phyloP scores from a whole-genome alignment of 2,888 invertebrate genomes.

The Drosophila mayaguana region DNA sequence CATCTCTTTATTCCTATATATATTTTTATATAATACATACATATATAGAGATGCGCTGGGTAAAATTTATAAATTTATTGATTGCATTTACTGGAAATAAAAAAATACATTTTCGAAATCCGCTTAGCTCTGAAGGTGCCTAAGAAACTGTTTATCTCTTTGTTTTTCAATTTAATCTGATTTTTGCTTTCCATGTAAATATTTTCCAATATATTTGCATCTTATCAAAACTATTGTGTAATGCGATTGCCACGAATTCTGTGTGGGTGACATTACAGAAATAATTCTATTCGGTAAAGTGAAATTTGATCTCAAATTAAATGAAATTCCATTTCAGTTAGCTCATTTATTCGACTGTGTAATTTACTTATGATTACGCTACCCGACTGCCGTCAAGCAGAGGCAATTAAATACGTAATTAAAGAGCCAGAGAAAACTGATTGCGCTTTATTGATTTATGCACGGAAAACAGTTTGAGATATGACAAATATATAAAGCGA shows the following conservation, averaged over 20 bases:
- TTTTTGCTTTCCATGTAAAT: neutral
- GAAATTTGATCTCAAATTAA: neutral
- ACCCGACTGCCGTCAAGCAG: constrained; percentile 8
- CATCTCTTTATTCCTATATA: too few species aligned
- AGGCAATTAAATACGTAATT: constrained; percentile 32
- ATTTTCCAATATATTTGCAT: neutral
- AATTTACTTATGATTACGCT: constrained; percentile 44
- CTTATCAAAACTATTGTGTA: neutral
- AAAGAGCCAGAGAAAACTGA: constrained; percentile 23
- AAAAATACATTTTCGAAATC: neutral
- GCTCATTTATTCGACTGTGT: constrained; percentile 33
- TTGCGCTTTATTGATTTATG: constrained; percentile 19
- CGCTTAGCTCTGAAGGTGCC: neutral
- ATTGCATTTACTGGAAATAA: neutral
- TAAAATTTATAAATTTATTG: neutral
- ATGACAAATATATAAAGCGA: neutral
- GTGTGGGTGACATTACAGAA: neutral
- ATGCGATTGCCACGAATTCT: neutral
- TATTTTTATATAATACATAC: too few species aligned
- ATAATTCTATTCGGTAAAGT: neutral
- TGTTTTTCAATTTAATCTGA: neutral
- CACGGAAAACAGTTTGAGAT: constrained; percentile 6
- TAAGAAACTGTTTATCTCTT: neutral
- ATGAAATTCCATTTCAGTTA: constrained; percentile 6
- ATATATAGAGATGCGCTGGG: too few species aligned